Base-by-base conservation (phyloP, 2,113 vertebrate genomes). In the Hippoglossus stenolepis region DNA sequence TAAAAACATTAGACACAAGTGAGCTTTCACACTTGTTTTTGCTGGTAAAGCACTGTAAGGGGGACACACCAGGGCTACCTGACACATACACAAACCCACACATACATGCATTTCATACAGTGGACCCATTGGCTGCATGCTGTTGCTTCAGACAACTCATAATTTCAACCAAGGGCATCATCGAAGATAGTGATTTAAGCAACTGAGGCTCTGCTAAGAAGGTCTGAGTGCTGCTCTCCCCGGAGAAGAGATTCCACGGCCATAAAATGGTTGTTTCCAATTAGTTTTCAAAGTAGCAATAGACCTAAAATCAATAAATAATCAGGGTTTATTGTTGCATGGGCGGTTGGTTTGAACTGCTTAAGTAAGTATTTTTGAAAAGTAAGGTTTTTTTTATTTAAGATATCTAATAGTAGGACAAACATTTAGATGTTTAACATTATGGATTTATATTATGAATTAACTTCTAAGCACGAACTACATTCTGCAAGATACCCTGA, bases 1-100 rank as follows among this genome's bases (percentile, higher is more conserved):
- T 93, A 93, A 91, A 94, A 91, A 28, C 87, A 90, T 87, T 83
- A 88, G 87, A 86, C 82, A 85, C 83, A 79, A 81, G 80, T 84
- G 75, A 82, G 70, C 65, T 60, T 64, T 77, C 74, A 76, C 53
- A 26, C 64, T 80, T 58, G 49, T 65, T 73, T 75, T 62, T 83
- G 21, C 70, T 70, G 12, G 45, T 67, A 26, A 63, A 62, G 28
- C 57, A 62, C 40, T 63, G 59, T 51, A 60, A 53, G 24, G 53
- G 51, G 40, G 47, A 54, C 49, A 71, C 57, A 31, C 53, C n/a
- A 40, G 60, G 38, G 31, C 26, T 63, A 69, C 75, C 65, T 73
- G 51, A 70, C 78, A 70, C 66, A 74, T 59, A 54, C 62, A 66
- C 49, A 80, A 54, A 73, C 26, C 65, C 65, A 58, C 83, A 82